A percentile compares a stretch with the other conserved stretches of the same genome.
Conservation (phyloP, 2,888 invertebrate species). For the Gordius sp. region DNA sequence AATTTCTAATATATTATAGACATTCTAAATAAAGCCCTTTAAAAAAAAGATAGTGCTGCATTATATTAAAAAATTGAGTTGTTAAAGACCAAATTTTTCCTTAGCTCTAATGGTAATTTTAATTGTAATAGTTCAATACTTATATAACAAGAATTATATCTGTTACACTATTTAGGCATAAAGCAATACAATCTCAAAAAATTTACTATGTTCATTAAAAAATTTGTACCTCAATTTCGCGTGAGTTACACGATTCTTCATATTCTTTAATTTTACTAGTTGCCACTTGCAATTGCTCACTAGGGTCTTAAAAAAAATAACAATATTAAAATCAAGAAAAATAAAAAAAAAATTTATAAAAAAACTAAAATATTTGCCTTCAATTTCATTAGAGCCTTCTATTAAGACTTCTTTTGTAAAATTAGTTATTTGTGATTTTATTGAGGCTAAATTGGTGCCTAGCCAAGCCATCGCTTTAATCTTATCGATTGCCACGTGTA, state of each 20-base stretch:
- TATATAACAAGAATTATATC: too few species aligned
- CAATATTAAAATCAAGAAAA: not conserved
- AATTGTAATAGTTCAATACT: too few species aligned
- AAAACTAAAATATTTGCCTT: not conserved
- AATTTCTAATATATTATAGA: too few species aligned
- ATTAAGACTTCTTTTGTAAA: not conserved
- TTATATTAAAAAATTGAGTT: too few species aligned
- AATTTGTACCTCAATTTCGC: not conserved
- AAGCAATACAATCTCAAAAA: too few species aligned
- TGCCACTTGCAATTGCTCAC: not conserved
- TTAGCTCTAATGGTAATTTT: too few species aligned
- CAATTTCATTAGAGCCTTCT: not conserved
- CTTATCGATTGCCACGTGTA: too few species aligned
- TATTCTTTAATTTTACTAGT: not conserved
- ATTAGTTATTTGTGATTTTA: not conserved
- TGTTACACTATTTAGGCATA: too few species aligned
- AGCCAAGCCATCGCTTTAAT: slow-evolving; percentile 2
- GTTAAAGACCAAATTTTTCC: too few species aligned
- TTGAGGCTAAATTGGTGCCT: not conserved
- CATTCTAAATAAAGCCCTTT: too few species aligned
- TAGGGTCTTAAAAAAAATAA: not conserved
- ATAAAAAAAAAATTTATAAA: not conserved
- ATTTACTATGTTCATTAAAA: not conserved
- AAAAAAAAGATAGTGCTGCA: too few species aligned
- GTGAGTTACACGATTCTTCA: not conserved